A percentile compares a stretch with the other conserved stretches of the same genome.
phyloP scores from a whole-genome alignment of 1,140 invertebrate genomes.

The Ruditapes philippinarum region DNA sequence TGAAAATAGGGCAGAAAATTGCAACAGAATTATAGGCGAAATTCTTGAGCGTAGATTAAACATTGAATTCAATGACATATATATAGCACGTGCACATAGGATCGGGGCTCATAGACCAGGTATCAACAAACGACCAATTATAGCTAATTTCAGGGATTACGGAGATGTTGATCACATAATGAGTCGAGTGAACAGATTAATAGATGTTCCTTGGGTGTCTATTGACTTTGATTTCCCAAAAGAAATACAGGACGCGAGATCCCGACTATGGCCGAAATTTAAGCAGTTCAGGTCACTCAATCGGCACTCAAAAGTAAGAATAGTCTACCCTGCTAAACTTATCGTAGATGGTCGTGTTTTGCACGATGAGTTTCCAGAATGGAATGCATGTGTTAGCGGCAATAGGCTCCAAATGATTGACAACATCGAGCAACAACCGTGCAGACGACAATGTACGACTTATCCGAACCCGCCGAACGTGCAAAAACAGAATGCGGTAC shows the following conservation, averaged over 20 bases:
- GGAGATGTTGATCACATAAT: slow-evolving; percentile 12
- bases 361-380: background rate
- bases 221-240: slow-evolving; percentile 39
- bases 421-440: background rate
- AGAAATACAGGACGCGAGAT: slow-evolving; percentile 46
- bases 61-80: slow-evolving; percentile 22
- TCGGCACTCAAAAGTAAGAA: background rate
- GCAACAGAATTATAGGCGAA: slow-evolving; percentile 4
- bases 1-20: slow-evolving; percentile 43
- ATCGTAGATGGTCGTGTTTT: background rate
- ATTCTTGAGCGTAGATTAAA: slow-evolving; percentile 4
- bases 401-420: background rate
- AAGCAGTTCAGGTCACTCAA: background rate
- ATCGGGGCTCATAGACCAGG: background rate
- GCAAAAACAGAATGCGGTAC: background rate
- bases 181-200: slow-evolving; percentile 18
- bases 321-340: slow-evolving; percentile 5
- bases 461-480: background rate
- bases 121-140: slow-evolving; percentile 29
- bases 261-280: slow-evolving; percentile 23
- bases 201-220: slow-evolving; percentile 13
- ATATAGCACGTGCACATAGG: slow-evolving; percentile 38
- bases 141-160: slow-evolving; percentile 45
- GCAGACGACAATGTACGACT: background rate
- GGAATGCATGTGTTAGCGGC: background rate